Percentiles rank a stretch among this genome's conserved stretches.
phyloP scores from a whole-genome alignment of 2,113 vertebrate species.

The Coptodon rendalli region DNA sequence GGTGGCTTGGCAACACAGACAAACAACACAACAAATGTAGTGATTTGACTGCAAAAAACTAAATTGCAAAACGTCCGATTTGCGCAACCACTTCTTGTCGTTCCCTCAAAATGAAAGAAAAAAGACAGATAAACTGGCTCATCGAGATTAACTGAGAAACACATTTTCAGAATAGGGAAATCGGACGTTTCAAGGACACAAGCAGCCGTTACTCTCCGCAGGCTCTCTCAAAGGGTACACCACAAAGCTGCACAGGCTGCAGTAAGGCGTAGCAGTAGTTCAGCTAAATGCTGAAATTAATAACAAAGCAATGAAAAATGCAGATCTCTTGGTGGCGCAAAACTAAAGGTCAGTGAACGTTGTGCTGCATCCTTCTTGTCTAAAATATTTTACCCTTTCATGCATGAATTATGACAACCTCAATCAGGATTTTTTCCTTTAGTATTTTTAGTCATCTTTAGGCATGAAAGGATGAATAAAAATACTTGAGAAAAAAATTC shows the following conservation, averaged over 20 bases:
- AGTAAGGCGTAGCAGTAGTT: background rate
- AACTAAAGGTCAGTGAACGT: background rate
- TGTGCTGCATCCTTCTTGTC: background rate
- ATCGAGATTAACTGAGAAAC: background rate
- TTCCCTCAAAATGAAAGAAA: background rate
- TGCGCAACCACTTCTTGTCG: background rate
- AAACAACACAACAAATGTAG: background rate
- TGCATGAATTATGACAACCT: background rate
- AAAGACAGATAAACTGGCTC: background rate
- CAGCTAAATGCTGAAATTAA: background rate
- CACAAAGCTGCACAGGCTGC: background rate
- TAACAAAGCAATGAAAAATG: background rate
- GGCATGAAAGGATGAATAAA: background rate
- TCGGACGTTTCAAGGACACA: fast-evolving
- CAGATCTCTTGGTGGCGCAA: background rate
- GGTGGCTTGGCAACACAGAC: background rate
- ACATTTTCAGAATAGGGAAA: background rate
- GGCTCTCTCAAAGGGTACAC: background rate
- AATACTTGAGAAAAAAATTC: fast-evolving
- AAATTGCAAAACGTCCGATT: fast-evolving
- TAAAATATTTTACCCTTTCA: background rate
- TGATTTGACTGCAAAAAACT: background rate
- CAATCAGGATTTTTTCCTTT: background rate
- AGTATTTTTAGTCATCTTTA: background rate
- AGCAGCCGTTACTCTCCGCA: fast-evolving